Conservation (phyloP, 2,888 invertebrate genomes). For the Lasioglossum calceatum region DNA sequence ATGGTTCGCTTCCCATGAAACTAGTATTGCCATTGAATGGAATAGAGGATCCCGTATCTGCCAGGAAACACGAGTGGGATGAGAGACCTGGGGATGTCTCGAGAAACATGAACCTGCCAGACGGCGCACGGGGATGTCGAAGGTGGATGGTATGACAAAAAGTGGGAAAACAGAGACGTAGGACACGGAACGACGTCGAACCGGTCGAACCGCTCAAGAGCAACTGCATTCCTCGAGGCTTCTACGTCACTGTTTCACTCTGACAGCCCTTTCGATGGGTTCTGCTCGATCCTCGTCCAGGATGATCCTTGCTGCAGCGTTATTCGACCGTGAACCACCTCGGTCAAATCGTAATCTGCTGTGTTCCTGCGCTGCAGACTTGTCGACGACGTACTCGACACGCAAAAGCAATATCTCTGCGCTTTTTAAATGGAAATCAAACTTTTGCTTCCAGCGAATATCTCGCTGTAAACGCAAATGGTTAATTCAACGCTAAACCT, state of each 20-base stretch:
- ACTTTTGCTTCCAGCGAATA: background rate
- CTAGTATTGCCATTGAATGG: background rate
- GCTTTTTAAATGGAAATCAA: background rate
- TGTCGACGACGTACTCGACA: background rate
- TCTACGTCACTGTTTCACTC: conserved; percentile 32
- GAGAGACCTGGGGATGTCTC: background rate
- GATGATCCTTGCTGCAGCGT: background rate
- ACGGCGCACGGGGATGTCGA: conserved; percentile 12
- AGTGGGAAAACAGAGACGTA: conserved; percentile 47
- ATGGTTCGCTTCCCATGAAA: background rate
- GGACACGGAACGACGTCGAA: conserved; percentile 50
- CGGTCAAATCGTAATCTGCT: background rate
- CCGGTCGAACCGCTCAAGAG: conserved; percentile 62
- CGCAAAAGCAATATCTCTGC: background rate
- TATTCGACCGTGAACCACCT: background rate
- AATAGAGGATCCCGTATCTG: background rate
- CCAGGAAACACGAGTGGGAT: background rate
- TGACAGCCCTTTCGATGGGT: conserved; percentile 47
- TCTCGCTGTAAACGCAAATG: too few species aligned
- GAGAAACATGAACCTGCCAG: conserved; percentile 21
- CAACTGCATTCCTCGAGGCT: conserved; percentile 63
- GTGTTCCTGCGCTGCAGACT: background rate
- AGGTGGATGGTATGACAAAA: conserved; percentile 40
- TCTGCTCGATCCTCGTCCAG: background rate
- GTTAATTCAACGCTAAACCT: too few species aligned